Conservation (phyloP, 2,797 vertebrate genomes). For the Peromyscus nudipes region DNA sequence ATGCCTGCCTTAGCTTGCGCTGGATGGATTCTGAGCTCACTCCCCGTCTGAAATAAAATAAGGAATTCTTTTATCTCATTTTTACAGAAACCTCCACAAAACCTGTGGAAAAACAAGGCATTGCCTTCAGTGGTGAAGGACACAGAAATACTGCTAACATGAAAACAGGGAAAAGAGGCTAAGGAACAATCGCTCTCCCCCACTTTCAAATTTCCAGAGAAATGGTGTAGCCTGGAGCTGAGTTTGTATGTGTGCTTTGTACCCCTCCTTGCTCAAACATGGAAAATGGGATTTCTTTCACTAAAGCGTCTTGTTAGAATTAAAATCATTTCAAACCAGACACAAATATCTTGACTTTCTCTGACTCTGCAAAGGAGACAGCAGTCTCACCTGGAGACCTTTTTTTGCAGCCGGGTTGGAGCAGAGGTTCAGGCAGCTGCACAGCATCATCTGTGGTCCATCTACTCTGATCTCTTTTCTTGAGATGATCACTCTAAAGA, state of each 20-base stretch:
- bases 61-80: conserved; percentile 84
- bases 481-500: conserved; percentile 73
- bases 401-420: neutral
- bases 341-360: conserved; percentile 46
- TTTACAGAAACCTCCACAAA: conserved; percentile 81
- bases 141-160: conserved; percentile 62
- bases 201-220: conserved; percentile 77
- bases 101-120: conserved; percentile 76
- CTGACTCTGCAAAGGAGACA: conserved; percentile 21
- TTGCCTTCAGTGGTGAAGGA: conserved; percentile 69
- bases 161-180: conserved; percentile 65
- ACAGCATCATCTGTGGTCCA: conserved; percentile 53
- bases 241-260: conserved; percentile 74
- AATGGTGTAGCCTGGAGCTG: conserved; percentile 67
- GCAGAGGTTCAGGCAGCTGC: neutral
- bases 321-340: conserved; percentile 61
- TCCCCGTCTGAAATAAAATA: conserved; percentile 74
- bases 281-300: conserved; percentile 13
- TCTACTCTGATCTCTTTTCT: conserved; percentile 61
- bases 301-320: conserved; percentile 60
- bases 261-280: conserved; percentile 67
- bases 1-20: conserved; percentile 14
- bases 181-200: conserved; percentile 69
- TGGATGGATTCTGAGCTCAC: conserved; percentile 30
- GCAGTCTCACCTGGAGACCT: conserved; percentile 66